phyloP scores from a whole-genome alignment of 2,113 vertebrate genomes.

The Corythornis vintsioides region DNA sequence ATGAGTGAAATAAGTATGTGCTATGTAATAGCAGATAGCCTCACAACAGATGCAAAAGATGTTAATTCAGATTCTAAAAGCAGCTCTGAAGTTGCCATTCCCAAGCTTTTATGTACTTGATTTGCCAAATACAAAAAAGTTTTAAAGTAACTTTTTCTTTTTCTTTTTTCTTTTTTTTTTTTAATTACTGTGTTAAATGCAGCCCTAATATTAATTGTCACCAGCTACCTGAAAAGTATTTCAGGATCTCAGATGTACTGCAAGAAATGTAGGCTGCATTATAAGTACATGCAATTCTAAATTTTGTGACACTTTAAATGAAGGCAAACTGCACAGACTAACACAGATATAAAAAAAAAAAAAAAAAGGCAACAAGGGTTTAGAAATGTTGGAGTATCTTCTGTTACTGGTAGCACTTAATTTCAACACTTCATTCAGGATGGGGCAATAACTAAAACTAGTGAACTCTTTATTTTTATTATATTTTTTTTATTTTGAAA shows the following conservation, averaged over 20 bases:
- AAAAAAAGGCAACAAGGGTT: neutral
- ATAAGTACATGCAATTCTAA: neutral
- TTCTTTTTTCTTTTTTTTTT: too few species aligned
- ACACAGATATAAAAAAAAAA: rapidly evolving
- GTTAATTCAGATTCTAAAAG: neutral
- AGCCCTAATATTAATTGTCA: neutral
- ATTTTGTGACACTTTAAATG: neutral
- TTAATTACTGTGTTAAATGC: neutral
- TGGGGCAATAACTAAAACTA: neutral
- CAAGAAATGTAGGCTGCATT: neutral
- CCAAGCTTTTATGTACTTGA: neutral
- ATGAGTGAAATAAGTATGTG: neutral
- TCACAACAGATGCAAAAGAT: neutral
- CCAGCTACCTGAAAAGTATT: neutral
- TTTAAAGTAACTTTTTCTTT: neutral
- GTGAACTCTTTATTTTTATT: neutral
- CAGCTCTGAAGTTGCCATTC: neutral
- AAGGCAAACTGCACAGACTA: neutral
- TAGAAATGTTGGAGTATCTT: neutral
- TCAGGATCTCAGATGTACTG: neutral
- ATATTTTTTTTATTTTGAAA: neutral
- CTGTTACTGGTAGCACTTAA: neutral
- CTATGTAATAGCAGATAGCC: neutral
- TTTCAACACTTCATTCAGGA: neutral
- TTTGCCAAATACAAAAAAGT: neutral